phyloP scores from a whole-genome alignment of 2,113 vertebrate species.

The Carassius gibelio region DNA sequence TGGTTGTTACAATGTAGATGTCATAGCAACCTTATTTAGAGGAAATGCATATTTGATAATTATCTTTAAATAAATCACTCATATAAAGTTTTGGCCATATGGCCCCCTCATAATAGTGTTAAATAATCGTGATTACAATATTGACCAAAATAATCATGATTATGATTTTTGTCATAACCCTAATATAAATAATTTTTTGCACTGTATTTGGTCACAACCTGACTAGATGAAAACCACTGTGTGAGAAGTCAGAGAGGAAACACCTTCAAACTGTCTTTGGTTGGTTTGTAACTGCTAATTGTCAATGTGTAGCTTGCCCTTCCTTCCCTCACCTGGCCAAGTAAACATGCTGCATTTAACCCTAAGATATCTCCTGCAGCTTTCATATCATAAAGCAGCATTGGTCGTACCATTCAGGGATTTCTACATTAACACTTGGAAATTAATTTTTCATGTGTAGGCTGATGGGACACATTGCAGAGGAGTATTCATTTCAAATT shows the following conservation, averaged over 20 bases:
- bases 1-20: no score
- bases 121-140: no score
- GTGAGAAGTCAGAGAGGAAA: neutral
- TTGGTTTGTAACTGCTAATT: neutral
- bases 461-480: neutral
- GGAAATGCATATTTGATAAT: no score
- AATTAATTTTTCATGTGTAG: constrained; percentile 23
- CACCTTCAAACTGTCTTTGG: neutral
- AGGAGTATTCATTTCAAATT: constrained; percentile 35
- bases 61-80: no score
- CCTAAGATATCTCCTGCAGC: neutral
- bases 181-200: no score
- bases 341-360: neutral
- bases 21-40: no score
- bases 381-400: constrained; percentile 14
- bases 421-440: neutral
- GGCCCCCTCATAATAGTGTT: no score
- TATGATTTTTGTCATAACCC: no score
- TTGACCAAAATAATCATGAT: no score
- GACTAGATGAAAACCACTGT: neutral
- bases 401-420: neutral
- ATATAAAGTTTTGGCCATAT: no score
- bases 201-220: neutral
- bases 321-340: neutral
- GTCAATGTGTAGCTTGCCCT: neutral